Base-by-base conservation (phyloP, 1,140 invertebrate genomes). In the Leptopilina clavipes region DNA sequence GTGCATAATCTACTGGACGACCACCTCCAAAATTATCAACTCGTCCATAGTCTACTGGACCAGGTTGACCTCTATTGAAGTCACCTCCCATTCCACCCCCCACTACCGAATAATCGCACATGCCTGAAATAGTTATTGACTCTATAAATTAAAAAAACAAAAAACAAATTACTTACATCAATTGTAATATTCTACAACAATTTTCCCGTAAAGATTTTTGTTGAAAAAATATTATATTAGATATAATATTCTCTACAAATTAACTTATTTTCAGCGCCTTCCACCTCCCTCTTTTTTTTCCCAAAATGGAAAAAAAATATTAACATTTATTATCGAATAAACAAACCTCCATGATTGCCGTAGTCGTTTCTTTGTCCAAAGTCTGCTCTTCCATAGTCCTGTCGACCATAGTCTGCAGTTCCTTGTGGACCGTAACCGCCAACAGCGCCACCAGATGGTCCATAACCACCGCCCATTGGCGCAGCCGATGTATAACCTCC, bases 31-130 rank as follows among this genome's bases (percentile, higher is more conserved):
- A 91, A 74, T 86, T 90, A 72, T 91, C 90, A 6, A 88, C 89
- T 7, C 90, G 88, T 52, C 89, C 89, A 70, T 91, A 91, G 75
- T 91, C 90, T 9, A 87, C 88, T 1, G 87, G 88, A 22, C 88
- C 88, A 19, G 87, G 87, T 17, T 87, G 86, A 17, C 88, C 86
- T 73, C 89, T 83, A 81, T 85, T 89, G 75, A 89, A 91, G 73
- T 91, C 90, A 37, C 88, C 88, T 2, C 81, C 86, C 88, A 90
- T 89, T 48, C 87, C 88, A 48, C 86, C 86, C 45, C 87, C 88
- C 37, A 86, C 85, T 14, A 87, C 84, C 54, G 83, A 75, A 44
- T 86, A 86, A 79, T 86, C 84, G 22, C 84, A 86, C 75, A 86
- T 82, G 9, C 22, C 59, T 65, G 25, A 31, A 54, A 54, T 6